These are phyloP conservation scores for Eucera pruinosa DNA, from an alignment of 2,888 invertebrate genomes.

Conservation along the genomic window DNA sequence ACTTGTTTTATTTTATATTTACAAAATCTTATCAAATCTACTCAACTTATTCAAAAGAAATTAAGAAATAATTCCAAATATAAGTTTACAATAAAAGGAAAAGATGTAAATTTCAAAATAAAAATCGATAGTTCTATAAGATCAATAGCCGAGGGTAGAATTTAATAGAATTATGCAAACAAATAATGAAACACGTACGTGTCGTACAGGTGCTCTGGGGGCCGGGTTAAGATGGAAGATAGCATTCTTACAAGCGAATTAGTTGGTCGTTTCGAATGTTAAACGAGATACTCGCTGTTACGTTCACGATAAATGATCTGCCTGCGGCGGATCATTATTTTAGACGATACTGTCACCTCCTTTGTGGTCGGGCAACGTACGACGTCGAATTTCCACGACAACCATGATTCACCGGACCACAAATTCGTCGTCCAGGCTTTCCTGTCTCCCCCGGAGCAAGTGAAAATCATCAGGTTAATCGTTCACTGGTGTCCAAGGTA, in stretches of 20 bases:
- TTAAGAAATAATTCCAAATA: no score
- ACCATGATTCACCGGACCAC: slow-evolving; percentile 55
- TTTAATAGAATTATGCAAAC: no score
- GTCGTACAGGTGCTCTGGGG: no score
- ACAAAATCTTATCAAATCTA: no score
- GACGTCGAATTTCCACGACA: slow-evolving; percentile 41
- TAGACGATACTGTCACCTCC: slow-evolving; percentile 57
- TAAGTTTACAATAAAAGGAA: no score
- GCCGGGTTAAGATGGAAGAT: slow-evolving; percentile 14
- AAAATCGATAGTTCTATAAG: no score
- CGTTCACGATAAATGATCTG: slow-evolving; percentile 52
- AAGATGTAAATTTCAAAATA: no score
- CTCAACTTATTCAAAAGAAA: no score
- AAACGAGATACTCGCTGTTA: slow-evolving; percentile 32
- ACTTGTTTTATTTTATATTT: no score
- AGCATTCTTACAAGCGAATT: slow-evolving; percentile 24
- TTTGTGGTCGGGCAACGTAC: slow-evolving; percentile 23
- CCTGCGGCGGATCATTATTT: slow-evolving; percentile 63
- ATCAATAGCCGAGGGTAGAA: no score
- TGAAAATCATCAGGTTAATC: slow-evolving; percentile 44
- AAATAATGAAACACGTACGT: no score
- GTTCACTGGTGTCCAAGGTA: slow-evolving; percentile 13
- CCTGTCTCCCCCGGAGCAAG: slow-evolving; percentile 6
- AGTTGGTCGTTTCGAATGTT: slow-evolving; percentile 29
- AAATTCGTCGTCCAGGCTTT: slow-evolving; percentile 37